Base-by-base conservation (phyloP, 2,113 vertebrate species). In the Athene noctua region DNA sequence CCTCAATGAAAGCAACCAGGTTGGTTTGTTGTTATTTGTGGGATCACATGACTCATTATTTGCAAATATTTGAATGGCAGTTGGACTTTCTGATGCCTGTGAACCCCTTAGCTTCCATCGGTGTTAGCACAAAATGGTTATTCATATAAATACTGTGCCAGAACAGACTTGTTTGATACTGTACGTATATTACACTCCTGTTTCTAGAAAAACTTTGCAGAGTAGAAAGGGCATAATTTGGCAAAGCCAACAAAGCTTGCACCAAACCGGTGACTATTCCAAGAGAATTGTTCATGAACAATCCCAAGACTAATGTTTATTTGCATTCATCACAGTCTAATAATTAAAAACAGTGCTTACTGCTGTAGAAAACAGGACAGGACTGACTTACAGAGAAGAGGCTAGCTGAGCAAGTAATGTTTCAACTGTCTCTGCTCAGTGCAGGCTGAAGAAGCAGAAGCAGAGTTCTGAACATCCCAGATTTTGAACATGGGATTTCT, bases 1-100 rank as follows among this genome's bases (percentile, higher is more conserved):
- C 94, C 81, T 97, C 95, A 96, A 92, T 96, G 95, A 96, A 97
- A 96, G 87, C 74, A 96, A 26, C 51, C 63, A 52, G 78, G 55
- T 88, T 61, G 78, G 89, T 90, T 96, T 97, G 94, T 95, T 97
- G 86, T 94, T 97, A 78, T 96, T 96, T 94, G 91, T 91, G 95
- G 97, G 94, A 90, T 80, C 91, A 85, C 84, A 94, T 79, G 89
- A 94, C 49, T 92, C 86, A 91, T 85, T 94, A 91, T 96, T 96
- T 96, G 93, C 84, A 88, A 88, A 88, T 94, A 97, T 88, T 94
- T 94, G 87, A 92, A 70, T 88, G 94, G 59, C 89, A 96, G 59
- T 62, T 82, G 96, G 87, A 71, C 74, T 91, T 91, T 96, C 78
- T 94, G 91, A 92, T 87, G 94, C 89, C 67, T 95, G 71, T 86